These are phyloP conservation scores for Meteorus colon DNA, from an alignment of 2,888 invertebrate genomes.

Conservation along the genomic window DNA sequence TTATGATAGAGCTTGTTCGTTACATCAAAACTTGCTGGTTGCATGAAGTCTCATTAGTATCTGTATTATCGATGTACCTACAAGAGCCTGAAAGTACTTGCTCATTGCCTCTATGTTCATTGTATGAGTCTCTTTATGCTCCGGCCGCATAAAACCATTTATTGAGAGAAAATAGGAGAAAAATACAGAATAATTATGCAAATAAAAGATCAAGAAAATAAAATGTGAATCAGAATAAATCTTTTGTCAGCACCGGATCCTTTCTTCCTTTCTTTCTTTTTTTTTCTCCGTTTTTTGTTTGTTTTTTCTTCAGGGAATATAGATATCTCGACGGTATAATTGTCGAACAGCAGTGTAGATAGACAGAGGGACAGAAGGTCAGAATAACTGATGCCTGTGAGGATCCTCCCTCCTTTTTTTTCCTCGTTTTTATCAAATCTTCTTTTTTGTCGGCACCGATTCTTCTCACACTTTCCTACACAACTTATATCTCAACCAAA, in stretches of 20 bases:
- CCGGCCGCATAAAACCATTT: not conserved
- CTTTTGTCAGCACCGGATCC: conserved; percentile 1
- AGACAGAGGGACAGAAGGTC: conserved; percentile 29
- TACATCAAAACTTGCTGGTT: conserved; percentile 36
- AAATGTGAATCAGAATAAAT: not conserved
- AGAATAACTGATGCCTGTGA: conserved; percentile 14
- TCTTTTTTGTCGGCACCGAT: not conserved
- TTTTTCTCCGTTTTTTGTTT: not conserved
- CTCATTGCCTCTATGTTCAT: not conserved
- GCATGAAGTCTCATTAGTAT: conserved; percentile 54
- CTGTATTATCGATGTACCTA: conserved; percentile 52
- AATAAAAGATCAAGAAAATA: not conserved
- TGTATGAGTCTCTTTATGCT: not conserved
- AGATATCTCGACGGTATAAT: conserved; percentile 34
- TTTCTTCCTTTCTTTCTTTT: not conserved
- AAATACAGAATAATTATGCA: not conserved
- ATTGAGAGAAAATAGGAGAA: not conserved
- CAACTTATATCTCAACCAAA: not conserved
- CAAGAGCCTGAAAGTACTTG: conserved; percentile 22
- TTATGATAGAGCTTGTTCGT: conserved; percentile 26
- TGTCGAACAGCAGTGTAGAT: conserved; percentile 43
- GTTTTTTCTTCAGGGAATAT: not conserved
- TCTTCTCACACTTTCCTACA: not conserved
- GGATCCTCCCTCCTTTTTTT: not conserved
- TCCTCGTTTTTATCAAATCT: conserved; percentile 25